A percentile compares a stretch with the other conserved stretches of the same genome.
These are phyloP conservation scores for Cygnus atratus DNA, from an alignment of 2,113 vertebrate species.

Conservation along the genomic window DNA sequence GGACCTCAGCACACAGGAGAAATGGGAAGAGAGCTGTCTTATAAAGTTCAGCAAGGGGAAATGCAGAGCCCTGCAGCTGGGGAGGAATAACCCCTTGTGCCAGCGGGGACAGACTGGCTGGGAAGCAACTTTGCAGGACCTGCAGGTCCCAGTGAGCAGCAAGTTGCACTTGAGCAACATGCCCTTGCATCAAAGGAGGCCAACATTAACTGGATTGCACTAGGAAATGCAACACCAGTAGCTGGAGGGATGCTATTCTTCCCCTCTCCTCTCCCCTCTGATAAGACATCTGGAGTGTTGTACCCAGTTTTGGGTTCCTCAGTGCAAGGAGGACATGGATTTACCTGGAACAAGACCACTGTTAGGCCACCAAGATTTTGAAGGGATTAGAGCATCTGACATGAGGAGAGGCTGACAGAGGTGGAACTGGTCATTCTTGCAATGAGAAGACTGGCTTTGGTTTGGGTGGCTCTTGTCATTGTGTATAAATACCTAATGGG, in stretches of 20 bases:
- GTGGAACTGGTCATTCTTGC: neutral
- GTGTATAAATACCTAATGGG: neutral
- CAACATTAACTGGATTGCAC: neutral
- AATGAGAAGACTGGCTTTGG: neutral
- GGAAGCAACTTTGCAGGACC: neutral
- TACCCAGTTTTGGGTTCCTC: neutral
- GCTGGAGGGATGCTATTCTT: neutral
- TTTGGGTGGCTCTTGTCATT: neutral
- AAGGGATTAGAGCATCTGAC: neutral
- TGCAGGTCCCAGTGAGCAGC: neutral
- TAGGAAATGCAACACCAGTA: neutral
- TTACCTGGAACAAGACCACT: neutral
- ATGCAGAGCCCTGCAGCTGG: neutral
- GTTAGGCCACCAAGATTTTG: neutral
- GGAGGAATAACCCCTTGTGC: accelerated
- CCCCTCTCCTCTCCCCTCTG: neutral
- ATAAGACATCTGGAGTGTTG: neutral
- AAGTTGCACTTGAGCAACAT: neutral
- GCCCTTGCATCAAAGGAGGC: neutral
- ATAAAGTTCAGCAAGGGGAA: neutral
- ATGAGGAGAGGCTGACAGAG: neutral
- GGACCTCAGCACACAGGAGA: accelerated
- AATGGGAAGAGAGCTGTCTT: neutral
- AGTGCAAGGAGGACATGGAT: neutral
- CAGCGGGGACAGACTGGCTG: neutral